Conservation (phyloP, 2,888 invertebrate species). For the Erebia aethiops region DNA sequence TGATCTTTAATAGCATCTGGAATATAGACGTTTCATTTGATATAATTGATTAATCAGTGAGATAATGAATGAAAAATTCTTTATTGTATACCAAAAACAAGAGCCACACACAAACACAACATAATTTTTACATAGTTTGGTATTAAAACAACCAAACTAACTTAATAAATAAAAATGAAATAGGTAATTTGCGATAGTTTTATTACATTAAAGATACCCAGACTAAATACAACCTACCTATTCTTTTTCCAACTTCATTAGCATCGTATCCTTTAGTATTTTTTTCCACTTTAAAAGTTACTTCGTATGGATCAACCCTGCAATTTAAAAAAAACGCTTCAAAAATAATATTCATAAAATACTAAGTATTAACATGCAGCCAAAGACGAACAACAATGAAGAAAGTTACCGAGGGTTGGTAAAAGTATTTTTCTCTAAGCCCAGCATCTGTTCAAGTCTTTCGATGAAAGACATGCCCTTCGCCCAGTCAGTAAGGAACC, state of each 20-base stretch:
- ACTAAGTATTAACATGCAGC: neutral
- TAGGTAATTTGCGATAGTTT: too few relatives aligned
- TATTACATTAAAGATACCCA: too few relatives aligned
- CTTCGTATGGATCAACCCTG: conserved; percentile 89
- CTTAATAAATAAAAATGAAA: too few relatives aligned
- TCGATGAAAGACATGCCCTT: conserved; percentile 89
- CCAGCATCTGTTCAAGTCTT: conserved; percentile 87
- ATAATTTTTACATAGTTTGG: too few relatives aligned
- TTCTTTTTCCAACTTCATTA: conserved; percentile 84
- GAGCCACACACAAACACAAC: too few relatives aligned
- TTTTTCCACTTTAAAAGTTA: conserved; percentile 88
- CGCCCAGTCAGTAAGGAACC: conserved; percentile 84
- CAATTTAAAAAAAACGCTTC: conserved; percentile 49
- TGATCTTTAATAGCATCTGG: conserved; percentile 85
- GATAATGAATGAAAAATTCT: neutral
- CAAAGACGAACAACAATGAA: conserved; percentile 27
- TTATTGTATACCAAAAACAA: too few relatives aligned
- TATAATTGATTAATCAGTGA: neutral
- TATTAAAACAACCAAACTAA: too few relatives aligned
- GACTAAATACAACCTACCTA: conserved; percentile 76
- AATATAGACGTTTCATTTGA: conserved; percentile 38
- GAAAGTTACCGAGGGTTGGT: conserved; percentile 84
- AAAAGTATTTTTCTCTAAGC: conserved; percentile 84
- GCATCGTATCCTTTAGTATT: conserved; percentile 86
- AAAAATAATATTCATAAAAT: conserved; percentile 11